These are phyloP conservation scores for Brachionus manjavacas DNA, from an alignment of 1,140 invertebrate genomes.

Conservation along the genomic window DNA sequence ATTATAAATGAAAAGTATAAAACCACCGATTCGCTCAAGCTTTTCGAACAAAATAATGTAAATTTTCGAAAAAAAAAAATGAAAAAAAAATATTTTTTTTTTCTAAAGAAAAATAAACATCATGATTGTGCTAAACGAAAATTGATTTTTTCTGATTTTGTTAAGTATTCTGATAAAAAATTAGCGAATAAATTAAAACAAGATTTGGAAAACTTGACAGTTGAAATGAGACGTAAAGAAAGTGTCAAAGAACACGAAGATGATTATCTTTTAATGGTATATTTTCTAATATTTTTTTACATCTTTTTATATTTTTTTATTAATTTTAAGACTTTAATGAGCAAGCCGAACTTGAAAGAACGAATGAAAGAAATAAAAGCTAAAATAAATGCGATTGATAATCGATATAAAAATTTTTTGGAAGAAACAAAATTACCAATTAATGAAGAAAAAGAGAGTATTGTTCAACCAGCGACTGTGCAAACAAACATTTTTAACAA, in stretches of 20 bases:
- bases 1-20: slow-evolving; percentile 31
- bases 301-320: not conserved
- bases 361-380: slow-evolving; percentile 32
- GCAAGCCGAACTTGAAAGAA: not conserved
- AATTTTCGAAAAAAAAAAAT: not conserved
- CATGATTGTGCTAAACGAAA: not conserved
- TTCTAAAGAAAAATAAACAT: not conserved
- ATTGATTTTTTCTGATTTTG: not conserved
- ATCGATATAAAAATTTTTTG: not conserved
- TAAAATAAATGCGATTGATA: slow-evolving; percentile 20
- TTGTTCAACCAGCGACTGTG: slow-evolving; percentile 22
- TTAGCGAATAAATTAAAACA: not conserved
- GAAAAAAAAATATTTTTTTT: not conserved
- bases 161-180: slow-evolving; percentile 1
- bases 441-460: not conserved
- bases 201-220: slow-evolving; percentile 38
- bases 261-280: not conserved
- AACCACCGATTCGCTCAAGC: slow-evolving; percentile 6
- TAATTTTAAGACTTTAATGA: slow-evolving; percentile 14
- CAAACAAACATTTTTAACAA: not conserved
- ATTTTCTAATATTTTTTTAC: not conserved
- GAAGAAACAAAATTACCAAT: slow-evolving; percentile 25
- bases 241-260: slow-evolving; percentile 4
- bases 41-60: not conserved
- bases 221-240: slow-evolving; percentile 22